Percentiles rank a stretch among this genome's conserved stretches.
These are phyloP conservation scores for Campoletis raptor DNA, from an alignment of 2,888 invertebrate species.

Conservation along the genomic window DNA sequence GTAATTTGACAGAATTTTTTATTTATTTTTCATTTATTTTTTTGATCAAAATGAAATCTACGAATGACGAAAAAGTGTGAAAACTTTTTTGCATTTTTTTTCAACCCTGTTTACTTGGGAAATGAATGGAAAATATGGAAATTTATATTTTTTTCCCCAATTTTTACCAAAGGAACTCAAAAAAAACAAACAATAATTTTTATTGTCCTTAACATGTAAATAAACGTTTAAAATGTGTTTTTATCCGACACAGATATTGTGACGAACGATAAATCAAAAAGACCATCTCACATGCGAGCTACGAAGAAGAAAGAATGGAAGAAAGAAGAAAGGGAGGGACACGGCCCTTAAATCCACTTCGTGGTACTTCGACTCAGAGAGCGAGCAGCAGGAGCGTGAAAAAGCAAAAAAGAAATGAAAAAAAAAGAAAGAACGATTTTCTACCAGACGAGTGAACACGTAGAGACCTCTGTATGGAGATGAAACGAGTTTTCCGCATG, in stretches of 20 bases:
- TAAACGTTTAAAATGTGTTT: not conserved
- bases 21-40: no score
- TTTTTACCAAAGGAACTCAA: not conserved
- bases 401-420: constrained; percentile 31
- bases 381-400: constrained; percentile 31
- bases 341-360: constrained; percentile 57
- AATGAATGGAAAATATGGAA: not conserved
- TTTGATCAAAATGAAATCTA: no score
- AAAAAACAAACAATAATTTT: not conserved
- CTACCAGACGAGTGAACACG: constrained; percentile 25
- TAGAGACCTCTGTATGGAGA: constrained; percentile 31
- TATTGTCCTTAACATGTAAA: not conserved
- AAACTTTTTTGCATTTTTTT: not conserved
- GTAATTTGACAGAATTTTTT: no score
- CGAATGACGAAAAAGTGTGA: not conserved
- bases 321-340: constrained; percentile 16
- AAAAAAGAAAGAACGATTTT: constrained; percentile 45
- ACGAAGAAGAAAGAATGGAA: not conserved
- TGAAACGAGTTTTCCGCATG: constrained; percentile 42
- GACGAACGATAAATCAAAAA: constrained; percentile 56
- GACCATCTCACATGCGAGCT: constrained; percentile 5
- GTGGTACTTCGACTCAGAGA: constrained; percentile 47
- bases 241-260: not conserved
- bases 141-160: constrained; percentile 4
- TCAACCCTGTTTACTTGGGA: not conserved